Base-by-base conservation (phyloP, 2,888 invertebrate species). In the Mesochorus sp. region DNA sequence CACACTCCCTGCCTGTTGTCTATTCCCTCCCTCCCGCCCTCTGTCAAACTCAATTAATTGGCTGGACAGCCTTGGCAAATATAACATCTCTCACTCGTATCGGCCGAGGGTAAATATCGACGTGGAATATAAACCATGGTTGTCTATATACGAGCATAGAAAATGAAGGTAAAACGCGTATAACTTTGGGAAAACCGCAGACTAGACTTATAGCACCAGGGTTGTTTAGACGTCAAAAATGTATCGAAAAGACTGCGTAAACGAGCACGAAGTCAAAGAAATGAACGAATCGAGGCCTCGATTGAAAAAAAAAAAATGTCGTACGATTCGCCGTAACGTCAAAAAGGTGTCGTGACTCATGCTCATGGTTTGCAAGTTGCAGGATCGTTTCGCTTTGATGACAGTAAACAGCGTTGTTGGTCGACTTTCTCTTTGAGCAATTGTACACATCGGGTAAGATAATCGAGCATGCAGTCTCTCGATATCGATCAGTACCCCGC, bases 11-110 rank as follows among this genome's bases (percentile, higher is more conserved):
- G 49, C 37, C 24, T 26, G 59, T 59, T 67, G 39, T 47, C 12
- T 26, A 8, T 12, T 28, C 19, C 21, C 61, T 24, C 57, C 51
- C 37, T 51, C 39, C 6, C 53, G 14, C 31, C 3, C 34, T 31
- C 53, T 55, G 47, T 62, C 53, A 47, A 79, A 71, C 78, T 76
- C 76, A 81, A 83, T 86, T 88, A 87, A 88, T 87, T 87, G 86
- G 83, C 82, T 70, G 82, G 80, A 82, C 83, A 80, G 82, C 81
- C 71, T 83, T 71, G 74, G 83, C 82, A 88, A 88, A 88, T 83
- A n/a, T n/a, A 85, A 67, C 82, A 81, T 76, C 75, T 72, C 72
- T 72, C 76, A 77, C 62, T 67, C 76, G 80, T 83, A 85, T 85
- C 81, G 85, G 76, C n/a, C 80, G 74, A 73, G 71, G 77, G 84